Evolutionary conservation across 1,140 invertebrate species (phyloP).

Genomic region (Phymorhynchus buccinoides): DNA sequence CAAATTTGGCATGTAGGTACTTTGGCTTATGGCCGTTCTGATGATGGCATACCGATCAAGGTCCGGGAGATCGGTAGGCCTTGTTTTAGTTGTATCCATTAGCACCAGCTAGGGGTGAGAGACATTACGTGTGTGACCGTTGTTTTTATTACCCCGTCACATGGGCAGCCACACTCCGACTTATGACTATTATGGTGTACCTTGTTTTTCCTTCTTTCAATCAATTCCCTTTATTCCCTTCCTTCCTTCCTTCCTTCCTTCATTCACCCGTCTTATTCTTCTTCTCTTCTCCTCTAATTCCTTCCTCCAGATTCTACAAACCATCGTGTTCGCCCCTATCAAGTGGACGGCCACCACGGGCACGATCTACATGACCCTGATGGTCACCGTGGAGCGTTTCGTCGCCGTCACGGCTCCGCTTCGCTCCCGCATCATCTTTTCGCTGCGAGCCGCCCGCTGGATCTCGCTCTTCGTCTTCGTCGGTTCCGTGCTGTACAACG

Average conservation of each 20-base stretch:
- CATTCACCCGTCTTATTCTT: constrained; percentile 30
- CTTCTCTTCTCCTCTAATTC: neutral
- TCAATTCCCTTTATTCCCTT: constrained; percentile 20
- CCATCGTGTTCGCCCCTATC: constrained; percentile 74
- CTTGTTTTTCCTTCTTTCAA: neutral
- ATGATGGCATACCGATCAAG: too few species aligned
- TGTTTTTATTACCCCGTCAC: too few species aligned
- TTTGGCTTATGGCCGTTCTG: too few species aligned
- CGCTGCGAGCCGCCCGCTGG: constrained; percentile 19
- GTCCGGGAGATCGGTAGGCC: too few species aligned
- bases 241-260: constrained; percentile 19
- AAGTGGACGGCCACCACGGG: constrained; percentile 83
- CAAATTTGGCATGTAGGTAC: too few species aligned
- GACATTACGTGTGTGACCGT: too few species aligned
- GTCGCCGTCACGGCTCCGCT: constrained; percentile 36
- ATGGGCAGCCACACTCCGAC: too few species aligned
- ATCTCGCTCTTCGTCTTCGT: constrained; percentile 36
- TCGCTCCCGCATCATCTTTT: constrained; percentile 39
- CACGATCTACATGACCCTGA: constrained; percentile 83
- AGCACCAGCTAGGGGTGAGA: neutral
- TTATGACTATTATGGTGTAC: too few species aligned
- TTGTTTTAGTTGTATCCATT: too few species aligned
- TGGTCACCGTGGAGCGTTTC: constrained; percentile 38
- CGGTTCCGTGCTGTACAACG: constrained; percentile 30
- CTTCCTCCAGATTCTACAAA: constrained; percentile 71